Conservation (phyloP, 2,888 invertebrate species). For the Agrochola macilenta region DNA sequence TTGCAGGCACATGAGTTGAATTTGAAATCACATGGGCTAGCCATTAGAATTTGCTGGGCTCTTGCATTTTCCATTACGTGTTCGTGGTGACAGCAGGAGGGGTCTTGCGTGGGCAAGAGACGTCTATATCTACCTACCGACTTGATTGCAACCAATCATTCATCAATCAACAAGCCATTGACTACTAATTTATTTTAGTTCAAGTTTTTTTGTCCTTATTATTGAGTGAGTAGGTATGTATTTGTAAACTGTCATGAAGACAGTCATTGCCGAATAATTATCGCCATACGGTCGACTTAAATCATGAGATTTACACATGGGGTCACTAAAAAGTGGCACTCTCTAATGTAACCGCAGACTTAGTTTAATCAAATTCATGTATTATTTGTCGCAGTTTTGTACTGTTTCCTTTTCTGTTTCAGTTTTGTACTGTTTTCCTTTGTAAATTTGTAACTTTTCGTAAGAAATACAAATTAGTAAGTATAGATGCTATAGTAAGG, state of each 20-base stretch:
- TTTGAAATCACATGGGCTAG: background rate
- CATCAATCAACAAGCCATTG: background rate
- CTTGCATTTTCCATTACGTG: constrained; percentile 1
- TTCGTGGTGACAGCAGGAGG: background rate
- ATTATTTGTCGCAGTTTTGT: background rate
- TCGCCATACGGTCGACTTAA: background rate
- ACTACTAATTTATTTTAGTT: background rate
- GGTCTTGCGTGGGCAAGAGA: too few species aligned
- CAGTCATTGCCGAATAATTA: too few species aligned
- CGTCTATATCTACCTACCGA: background rate
- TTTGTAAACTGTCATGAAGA: background rate
- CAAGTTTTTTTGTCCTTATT: background rate
- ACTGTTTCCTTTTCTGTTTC: background rate
- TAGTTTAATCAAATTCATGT: background rate
- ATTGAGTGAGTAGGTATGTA: background rate
- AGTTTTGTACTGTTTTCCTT: background rate
- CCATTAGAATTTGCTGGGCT: background rate
- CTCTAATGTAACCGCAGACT: background rate
- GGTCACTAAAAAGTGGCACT: background rate
- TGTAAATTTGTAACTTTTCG: too few species aligned
- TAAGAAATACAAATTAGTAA: background rate
- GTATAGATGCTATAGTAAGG: background rate
- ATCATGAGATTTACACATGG: background rate
- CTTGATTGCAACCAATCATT: background rate
- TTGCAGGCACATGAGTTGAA: constrained; percentile 4